These are phyloP conservation scores for Aptenodytes patagonicus DNA, from an alignment of 2,113 vertebrate species.

Conservation along the genomic window DNA sequence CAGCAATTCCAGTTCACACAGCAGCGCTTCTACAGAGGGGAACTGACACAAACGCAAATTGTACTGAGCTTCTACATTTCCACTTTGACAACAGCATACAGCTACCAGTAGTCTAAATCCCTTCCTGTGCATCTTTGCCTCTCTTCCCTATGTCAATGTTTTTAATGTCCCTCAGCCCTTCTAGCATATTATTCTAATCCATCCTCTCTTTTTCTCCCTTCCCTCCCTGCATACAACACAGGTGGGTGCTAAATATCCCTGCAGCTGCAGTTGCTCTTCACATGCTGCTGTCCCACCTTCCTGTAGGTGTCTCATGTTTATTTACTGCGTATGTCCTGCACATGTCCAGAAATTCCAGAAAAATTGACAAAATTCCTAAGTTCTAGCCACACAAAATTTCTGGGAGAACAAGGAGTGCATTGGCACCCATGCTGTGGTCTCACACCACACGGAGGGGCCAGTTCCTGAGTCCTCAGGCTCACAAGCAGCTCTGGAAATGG, in stretches of 20 bases:
- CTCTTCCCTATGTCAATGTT: not conserved
- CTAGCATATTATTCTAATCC: not conserved
- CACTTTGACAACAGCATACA: not conserved
- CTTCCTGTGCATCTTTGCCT: not conserved
- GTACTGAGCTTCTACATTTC: not conserved
- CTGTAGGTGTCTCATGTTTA: not conserved
- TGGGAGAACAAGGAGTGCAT: not conserved
- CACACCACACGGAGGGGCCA: not conserved
- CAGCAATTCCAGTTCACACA: not conserved
- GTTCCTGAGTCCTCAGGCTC: not conserved
- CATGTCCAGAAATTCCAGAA: not conserved
- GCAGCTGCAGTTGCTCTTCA: not conserved
- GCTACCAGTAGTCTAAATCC: not conserved
- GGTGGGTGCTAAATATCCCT: not conserved
- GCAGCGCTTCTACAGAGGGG: not conserved
- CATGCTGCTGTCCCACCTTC: not conserved
- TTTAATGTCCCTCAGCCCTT: not conserved
- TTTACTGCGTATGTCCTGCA: not conserved
- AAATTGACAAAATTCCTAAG: not conserved
- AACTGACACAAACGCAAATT: not conserved
- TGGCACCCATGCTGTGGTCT: not conserved
- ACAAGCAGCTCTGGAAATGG: not conserved
- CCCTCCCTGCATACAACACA: not conserved
- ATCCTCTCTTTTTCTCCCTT: not conserved
- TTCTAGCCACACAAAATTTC: not conserved